Percentiles rank a stretch among this genome's conserved stretches.
These are phyloP conservation scores for Callaeas wilsoni DNA, from an alignment of 2,113 vertebrate genomes.

Conservation along the genomic window DNA sequence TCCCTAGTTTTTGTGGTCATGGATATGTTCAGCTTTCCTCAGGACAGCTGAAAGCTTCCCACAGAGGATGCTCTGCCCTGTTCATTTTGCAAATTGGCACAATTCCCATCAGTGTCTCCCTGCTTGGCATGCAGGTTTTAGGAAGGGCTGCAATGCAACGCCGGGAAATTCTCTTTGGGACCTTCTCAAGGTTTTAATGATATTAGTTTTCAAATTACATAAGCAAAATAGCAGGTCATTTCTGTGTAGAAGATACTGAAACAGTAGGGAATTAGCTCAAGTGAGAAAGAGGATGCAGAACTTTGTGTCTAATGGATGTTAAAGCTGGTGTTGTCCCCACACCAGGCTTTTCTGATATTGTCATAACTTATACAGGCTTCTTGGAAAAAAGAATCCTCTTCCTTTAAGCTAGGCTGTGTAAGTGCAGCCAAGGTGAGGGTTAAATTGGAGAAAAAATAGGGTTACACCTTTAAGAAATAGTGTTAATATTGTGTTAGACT, in stretches of 20 bases:
- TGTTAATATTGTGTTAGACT: conserved; percentile 59
- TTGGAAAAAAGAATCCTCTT: background rate
- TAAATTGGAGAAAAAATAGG: conserved; percentile 10
- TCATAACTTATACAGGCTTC: background rate
- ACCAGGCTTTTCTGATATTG: background rate
- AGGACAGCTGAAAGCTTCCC: background rate
- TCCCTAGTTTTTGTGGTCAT: background rate
- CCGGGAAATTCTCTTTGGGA: background rate
- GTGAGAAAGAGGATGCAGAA: background rate
- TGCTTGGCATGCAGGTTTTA: background rate
- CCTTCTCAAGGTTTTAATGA: background rate
- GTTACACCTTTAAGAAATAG: conserved; percentile 64
- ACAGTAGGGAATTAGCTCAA: background rate
- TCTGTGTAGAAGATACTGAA: background rate
- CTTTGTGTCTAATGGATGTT: background rate
- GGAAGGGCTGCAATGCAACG: background rate
- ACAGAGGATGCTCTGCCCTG: background rate
- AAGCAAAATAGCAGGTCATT: background rate
- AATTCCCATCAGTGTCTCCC: background rate
- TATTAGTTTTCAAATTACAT: background rate
- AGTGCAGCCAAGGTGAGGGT: background rate
- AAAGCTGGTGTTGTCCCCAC: rapidly evolving
- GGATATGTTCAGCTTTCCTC: background rate
- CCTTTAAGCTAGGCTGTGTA: background rate
- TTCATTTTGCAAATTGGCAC: background rate